Conservation (phyloP, 2,113 vertebrate genomes). For the Gracilinanus agilis region DNA sequence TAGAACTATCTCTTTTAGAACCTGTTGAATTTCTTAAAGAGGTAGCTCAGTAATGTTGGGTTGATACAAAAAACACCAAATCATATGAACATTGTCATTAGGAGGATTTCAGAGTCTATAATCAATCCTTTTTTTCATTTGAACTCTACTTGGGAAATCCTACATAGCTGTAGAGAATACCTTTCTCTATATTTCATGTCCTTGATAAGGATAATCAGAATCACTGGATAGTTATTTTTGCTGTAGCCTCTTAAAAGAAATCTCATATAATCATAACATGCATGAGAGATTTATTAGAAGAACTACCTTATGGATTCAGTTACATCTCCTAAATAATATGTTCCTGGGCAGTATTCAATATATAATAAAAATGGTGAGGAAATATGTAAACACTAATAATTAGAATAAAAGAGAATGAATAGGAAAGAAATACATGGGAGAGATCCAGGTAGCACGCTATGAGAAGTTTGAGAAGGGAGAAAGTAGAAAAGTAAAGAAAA, state of each 20-base stretch:
- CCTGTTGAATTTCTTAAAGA: neutral
- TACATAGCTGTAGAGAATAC: neutral
- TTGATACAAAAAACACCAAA: neutral
- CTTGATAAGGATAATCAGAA: neutral
- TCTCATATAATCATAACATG: neutral
- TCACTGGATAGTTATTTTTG: neutral
- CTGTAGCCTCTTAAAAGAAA: neutral
- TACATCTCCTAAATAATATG: neutral
- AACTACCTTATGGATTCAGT: neutral
- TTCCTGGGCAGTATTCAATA: neutral
- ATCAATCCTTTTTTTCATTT: neutral
- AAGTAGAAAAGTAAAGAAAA: neutral
- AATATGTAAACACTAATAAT: neutral
- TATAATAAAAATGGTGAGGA: neutral
- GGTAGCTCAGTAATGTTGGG: neutral
- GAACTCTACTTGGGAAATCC: neutral
- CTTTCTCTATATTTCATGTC: neutral
- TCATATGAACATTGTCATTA: neutral
- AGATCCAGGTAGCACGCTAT: neutral
- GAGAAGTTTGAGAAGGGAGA: too few relatives aligned
- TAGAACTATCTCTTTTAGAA: neutral
- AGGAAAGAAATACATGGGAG: neutral
- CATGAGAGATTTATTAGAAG: neutral
- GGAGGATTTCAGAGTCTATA: neutral
- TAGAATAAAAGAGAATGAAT: too few relatives aligned